Evolutionary conservation across 2,888 invertebrate genomes (phyloP), one percentile per base, ranked within the genome.

Genomic region (Microplitis deprimator): DNA sequence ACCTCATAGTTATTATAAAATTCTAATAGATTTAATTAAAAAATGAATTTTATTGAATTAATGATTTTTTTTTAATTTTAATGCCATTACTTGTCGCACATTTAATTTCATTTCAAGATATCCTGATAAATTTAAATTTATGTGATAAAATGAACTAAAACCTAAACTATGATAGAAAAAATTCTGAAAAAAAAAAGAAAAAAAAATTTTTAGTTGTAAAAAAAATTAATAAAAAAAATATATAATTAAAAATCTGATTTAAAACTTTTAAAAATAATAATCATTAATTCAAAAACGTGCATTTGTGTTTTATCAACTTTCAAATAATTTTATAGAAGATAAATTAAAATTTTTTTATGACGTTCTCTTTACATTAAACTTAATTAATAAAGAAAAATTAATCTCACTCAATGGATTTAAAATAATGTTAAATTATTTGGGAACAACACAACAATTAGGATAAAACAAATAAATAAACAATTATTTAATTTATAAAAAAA

Each of bases 371-470:
- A 40, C 5, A 41, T 68, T 13, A 50, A 50, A 50, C 50, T 13
- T 50, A 50, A 13, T 50, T 50, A 50, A 13, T 50, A 50, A 50
- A 16, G 7, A 40, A 16, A 68, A n/a, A 38, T 50, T 10, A 50
- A 50, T 50, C 13, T 65, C 65, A 65, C 38, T 65, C 65, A 17
- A 38, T 20, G 65, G 13, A 39, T 38, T 67, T 7, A 67, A 29
- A 20, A 13, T 13, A 13, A 50, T 50, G 50, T 50, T 50, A 50
- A 50, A 50, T 50, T 50, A 50, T 50, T 7, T 20, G 65, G 65
- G 65, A 17, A 20, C n/a, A 20, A 17, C 50, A 70, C 50, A 59
- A 50, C 13, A 29, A 29, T 29, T 4, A 17, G 39, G n/a, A 67
- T 41, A 59, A 50, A 60, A 62, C 61, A n/a, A 20, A 38, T 73